Base-by-base conservation (phyloP, 92 coral and sea anemone genomes). In the Phenganax marumi region DNA sequence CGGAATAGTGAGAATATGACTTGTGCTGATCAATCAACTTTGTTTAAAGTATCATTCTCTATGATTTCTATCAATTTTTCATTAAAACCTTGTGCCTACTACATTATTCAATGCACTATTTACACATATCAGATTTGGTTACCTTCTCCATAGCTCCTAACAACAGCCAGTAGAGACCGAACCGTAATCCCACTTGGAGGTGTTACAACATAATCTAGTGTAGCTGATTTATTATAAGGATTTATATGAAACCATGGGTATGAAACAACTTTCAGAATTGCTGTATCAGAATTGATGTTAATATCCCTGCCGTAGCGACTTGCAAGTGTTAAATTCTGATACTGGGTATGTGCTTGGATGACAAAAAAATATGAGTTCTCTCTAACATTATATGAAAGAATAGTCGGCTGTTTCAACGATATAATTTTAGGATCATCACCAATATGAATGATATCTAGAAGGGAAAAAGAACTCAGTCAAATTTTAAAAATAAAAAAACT, bases 291-390 rank as follows among this genome's bases (percentile, higher is more conserved):
- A 12, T 95, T 91, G 48, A 61, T 84, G 83, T 89, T 84, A 48
- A 91, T 55, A n/a, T 78, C 73, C 9, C 61, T 66, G 13, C 73
- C 87, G 63, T 96, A 84, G 0, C 72, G 79, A 24, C 84, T 75
- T 13, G 97, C 89, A 17, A 86, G 86, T 18, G 87, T 72, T 7
- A 87, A 83, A 48, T 73, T 86, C 52, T 78, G 84, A 21, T 88
- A 82, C 84, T 90, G 89, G 7, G 89, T 82, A 80, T 96, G 99
- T n/a, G 90, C 97, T 80, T 96, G 99, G 58, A 87, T 86, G 25
- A 96, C 89, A 13, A 90, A 83, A 87, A 85, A 96, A 26, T 86
- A 81, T 93, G 93, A 92, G 5, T 49, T 39, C 83, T 57, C 79
- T 76, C 12, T 54, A 14, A 21, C 89, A 61, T 10, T 43, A 57